These are phyloP conservation scores for Brachionus angularis DNA, from an alignment of 1,140 invertebrate genomes.

Conservation along the genomic window DNA sequence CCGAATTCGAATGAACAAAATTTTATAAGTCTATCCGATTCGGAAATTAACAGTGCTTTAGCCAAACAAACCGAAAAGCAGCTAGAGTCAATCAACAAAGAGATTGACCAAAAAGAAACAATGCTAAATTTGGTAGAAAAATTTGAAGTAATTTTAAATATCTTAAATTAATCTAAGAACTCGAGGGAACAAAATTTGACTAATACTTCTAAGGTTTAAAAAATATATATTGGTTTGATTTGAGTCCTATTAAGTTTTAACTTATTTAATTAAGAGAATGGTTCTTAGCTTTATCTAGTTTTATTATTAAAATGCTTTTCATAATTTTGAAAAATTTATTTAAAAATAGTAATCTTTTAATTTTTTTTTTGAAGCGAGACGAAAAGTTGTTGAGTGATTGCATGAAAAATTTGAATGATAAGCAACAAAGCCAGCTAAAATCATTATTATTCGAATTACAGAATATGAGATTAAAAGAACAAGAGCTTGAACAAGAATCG, in stretches of 20 bases:
- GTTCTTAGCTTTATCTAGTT: too few species aligned
- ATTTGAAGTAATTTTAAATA: conserved; percentile 14
- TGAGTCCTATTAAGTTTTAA: too few species aligned
- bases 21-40: not conserved
- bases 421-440: conserved; percentile 5
- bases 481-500: conserved; percentile 26
- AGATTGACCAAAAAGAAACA: not conserved
- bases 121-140: conserved; percentile 30
- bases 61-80: not conserved
- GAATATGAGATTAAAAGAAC: conserved; percentile 18
- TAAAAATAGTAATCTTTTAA: not conserved
- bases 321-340: not conserved
- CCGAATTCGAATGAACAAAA: too few species aligned
- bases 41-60: not conserved
- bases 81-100: not conserved
- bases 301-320: too few species aligned
- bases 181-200: too few species aligned
- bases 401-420: conserved; percentile 1
- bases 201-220: too few species aligned
- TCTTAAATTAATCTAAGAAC: too few species aligned
- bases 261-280: too few species aligned
- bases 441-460: conserved; percentile 16
- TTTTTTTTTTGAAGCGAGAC: not conserved
- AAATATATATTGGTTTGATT: too few species aligned
- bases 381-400: conserved; percentile 27